Evolutionary conservation across 2,888 invertebrate species (phyloP).

Genomic region (Drosophila affinis): DNA sequence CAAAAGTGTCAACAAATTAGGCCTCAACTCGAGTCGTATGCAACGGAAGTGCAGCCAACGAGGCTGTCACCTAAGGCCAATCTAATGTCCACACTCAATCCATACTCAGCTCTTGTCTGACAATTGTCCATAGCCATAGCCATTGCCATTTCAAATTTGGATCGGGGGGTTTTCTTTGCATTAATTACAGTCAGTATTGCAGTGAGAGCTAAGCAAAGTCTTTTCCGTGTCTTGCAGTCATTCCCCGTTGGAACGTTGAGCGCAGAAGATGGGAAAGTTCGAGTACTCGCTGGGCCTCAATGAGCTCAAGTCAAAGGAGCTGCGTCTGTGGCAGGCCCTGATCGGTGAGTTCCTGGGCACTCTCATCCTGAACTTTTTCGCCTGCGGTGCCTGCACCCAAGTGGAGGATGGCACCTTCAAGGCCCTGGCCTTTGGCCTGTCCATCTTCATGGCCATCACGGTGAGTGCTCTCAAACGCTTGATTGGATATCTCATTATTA

Average conservation of each 20-base stretch:
- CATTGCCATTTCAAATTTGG: slow-evolving; percentile 4
- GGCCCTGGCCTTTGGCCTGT: slow-evolving; percentile 92
- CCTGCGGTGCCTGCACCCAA: slow-evolving; percentile 91
- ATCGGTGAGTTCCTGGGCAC: slow-evolving; percentile 94
- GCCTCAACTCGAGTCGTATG: slow-evolving; percentile 4
- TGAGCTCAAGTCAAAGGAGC: slow-evolving; percentile 88
- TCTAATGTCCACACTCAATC: slow-evolving; percentile 15
- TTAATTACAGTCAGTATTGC: background rate
- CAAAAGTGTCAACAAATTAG: slow-evolving; percentile 16
- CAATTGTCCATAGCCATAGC: slow-evolving; percentile 53
- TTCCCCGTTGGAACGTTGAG: slow-evolving; percentile 29
- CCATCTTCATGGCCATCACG: slow-evolving; percentile 92
- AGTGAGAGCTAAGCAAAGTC: background rate
- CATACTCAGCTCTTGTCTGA: slow-evolving; percentile 31
- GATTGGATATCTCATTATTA: background rate
- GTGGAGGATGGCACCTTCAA: slow-evolving; percentile 86
- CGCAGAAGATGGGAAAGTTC: slow-evolving; percentile 84
- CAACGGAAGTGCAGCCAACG: slow-evolving; percentile 29
- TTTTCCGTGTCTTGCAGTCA: slow-evolving; percentile 44
- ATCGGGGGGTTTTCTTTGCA: slow-evolving; percentile 2
- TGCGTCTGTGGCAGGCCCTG: slow-evolving; percentile 90
- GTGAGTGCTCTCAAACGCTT: slow-evolving; percentile 84
- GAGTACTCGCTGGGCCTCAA: slow-evolving; percentile 88
- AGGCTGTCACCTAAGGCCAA: slow-evolving; percentile 21
- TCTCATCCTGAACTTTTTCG: slow-evolving; percentile 93